phyloP scores from a whole-genome alignment of 2,888 invertebrate species.

The Drosophila mercatorum region DNA sequence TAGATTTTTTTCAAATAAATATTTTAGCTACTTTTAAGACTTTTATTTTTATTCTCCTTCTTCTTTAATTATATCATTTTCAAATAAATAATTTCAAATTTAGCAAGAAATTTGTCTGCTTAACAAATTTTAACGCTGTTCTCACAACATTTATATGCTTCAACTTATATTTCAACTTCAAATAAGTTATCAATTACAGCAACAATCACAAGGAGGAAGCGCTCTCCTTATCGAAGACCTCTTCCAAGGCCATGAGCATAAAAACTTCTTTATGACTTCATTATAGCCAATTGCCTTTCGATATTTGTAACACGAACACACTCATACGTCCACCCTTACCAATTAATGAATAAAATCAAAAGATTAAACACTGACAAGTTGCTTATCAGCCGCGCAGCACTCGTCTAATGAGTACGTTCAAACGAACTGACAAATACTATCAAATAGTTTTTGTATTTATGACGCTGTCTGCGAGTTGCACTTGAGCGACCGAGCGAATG shows the following conservation, averaged over 20 bases:
- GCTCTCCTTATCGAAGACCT: background rate
- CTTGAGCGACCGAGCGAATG: slow-evolving; percentile 38
- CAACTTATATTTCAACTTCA: too few species aligned
- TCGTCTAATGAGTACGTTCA: background rate
- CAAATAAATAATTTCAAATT: too few species aligned
- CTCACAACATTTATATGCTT: too few species aligned
- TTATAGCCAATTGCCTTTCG: too few species aligned
- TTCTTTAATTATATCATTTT: too few species aligned
- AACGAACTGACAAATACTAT: slow-evolving; percentile 25
- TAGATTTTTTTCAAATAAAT: background rate
- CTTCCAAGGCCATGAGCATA: background rate
- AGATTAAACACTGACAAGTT: slow-evolving; percentile 13
- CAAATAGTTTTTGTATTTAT: slow-evolving; percentile 51
- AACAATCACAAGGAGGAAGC: background rate
- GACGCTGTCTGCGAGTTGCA: slow-evolving; percentile 42
- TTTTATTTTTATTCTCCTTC: background rate
- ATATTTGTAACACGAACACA: background rate
- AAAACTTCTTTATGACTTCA: background rate
- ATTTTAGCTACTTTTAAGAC: background rate
- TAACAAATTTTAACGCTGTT: too few species aligned
- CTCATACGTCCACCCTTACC: background rate
- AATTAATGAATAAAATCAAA: slow-evolving; percentile 16
- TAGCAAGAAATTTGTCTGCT: too few species aligned
- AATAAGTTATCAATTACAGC: background rate
- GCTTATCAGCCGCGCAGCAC: slow-evolving; percentile 13